phyloP scores from a whole-genome alignment of 2,888 invertebrate genomes.

The Melolontha melolontha region DNA sequence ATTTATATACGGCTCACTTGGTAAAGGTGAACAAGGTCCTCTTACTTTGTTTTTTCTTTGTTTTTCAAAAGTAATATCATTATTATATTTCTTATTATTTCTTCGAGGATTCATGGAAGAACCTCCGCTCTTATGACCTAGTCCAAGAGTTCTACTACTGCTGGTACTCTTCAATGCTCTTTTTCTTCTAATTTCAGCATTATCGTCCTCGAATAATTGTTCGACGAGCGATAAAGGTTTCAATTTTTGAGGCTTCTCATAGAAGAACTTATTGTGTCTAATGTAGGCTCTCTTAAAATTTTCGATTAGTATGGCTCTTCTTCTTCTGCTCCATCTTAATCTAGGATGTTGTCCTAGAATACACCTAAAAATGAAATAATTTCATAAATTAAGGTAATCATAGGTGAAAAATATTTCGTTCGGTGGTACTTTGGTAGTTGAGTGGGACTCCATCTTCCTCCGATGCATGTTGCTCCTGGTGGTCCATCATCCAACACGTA shows the following conservation, averaged over 20 bases:
- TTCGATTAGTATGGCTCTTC: slow-evolving; percentile 69
- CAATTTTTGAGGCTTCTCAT: slow-evolving; percentile 51
- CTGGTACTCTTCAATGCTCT: slow-evolving; percentile 46
- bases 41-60: slow-evolving; percentile 58
- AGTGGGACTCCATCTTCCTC: slow-evolving; percentile 93
- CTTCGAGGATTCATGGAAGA: slow-evolving; percentile 57
- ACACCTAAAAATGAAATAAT: slow-evolving; percentile 69
- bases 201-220: slow-evolving; percentile 44
- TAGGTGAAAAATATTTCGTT: background rate
- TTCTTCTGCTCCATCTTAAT: slow-evolving; percentile 82
- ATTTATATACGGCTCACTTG: slow-evolving; percentile 74
- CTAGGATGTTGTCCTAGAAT: slow-evolving; percentile 88
- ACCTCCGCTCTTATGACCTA: slow-evolving; percentile 57
- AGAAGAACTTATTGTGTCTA: slow-evolving; percentile 55
- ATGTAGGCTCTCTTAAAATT: slow-evolving; percentile 57
- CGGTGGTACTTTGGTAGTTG: slow-evolving; percentile 79
- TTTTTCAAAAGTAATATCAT: slow-evolving; percentile 50
- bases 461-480: slow-evolving; percentile 94
- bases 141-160: slow-evolving; percentile 48
- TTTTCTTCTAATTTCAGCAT: slow-evolving; percentile 44
- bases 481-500: slow-evolving; percentile 89
- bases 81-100: slow-evolving; percentile 53
- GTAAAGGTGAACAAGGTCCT: slow-evolving; percentile 77
- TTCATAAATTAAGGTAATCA: slow-evolving; percentile 6
- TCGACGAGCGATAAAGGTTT: slow-evolving; percentile 44